phyloP scores from a whole-genome alignment of 2,888 invertebrate genomes.

The Dasypogon diadema region DNA sequence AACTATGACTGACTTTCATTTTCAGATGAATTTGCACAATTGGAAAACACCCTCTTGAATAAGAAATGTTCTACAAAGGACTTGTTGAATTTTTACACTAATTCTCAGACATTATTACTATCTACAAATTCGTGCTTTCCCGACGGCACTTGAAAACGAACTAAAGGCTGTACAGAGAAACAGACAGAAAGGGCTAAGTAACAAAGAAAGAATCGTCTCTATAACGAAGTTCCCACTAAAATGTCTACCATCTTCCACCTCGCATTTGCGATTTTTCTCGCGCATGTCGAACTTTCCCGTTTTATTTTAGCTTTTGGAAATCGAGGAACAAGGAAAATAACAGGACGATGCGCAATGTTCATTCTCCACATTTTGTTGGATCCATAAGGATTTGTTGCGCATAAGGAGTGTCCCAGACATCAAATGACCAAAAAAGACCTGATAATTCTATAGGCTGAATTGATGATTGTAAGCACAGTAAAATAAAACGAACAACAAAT shows the following conservation, averaged over 20 bases:
- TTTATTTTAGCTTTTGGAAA: not conserved
- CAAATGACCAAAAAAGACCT: no score
- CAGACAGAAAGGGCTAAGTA: constrained; percentile 25
- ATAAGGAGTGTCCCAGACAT: constrained; percentile 56
- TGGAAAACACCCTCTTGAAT: constrained; percentile 28
- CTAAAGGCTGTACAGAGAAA: constrained; percentile 55
- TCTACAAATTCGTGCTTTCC: constrained; percentile 57
- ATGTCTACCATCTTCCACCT: not conserved
- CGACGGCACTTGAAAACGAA: constrained; percentile 59
- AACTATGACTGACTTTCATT: constrained; percentile 31
- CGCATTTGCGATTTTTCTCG: not conserved
- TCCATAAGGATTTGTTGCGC: constrained; percentile 44
- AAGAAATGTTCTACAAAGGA: constrained; percentile 36
- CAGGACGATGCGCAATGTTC: constrained; percentile 37
- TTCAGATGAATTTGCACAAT: constrained; percentile 30
- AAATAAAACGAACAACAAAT: no score
- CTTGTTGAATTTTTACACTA: constrained; percentile 48
- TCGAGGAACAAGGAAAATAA: not conserved
- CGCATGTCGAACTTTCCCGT: not conserved
- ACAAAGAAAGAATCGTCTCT: constrained; percentile 3
- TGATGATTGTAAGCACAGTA: no score
- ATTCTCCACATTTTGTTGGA: constrained; percentile 24
- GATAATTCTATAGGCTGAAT: no score
- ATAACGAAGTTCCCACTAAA: not conserved
- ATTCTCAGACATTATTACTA: constrained; percentile 58